Percentiles rank a stretch among this genome's conserved stretches.
Conservation (phyloP, 1,140 invertebrate species). For the Agrilus planipennis region DNA sequence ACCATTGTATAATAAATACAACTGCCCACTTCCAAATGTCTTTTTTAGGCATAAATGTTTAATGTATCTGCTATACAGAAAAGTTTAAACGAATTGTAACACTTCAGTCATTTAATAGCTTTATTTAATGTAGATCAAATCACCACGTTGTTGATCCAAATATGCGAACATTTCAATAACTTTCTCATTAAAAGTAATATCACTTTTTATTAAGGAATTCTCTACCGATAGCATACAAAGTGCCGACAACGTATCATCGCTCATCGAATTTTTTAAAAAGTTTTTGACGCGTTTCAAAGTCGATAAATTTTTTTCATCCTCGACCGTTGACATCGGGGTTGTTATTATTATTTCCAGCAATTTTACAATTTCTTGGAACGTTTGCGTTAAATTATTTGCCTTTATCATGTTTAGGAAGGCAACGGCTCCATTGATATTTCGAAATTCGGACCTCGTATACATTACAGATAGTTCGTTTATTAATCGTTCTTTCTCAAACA, state of each 20-base stretch:
- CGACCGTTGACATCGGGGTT: constrained; percentile 22
- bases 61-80: too few relatives aligned
- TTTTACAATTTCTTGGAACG: constrained; percentile 17
- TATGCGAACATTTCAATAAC: constrained; percentile 1
- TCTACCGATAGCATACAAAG: constrained; percentile 22
- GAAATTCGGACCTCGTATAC: constrained; percentile 13
- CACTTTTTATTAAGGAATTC: constrained; percentile 4
- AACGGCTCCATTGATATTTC: constrained; percentile 4
- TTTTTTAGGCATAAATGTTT: too few relatives aligned
- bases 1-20: too few relatives aligned
- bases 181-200: not conserved
- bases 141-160: not conserved
- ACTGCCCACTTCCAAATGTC: too few relatives aligned
- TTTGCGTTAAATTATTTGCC: constrained; percentile 13
- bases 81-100: too few relatives aligned
- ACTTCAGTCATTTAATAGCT: too few relatives aligned
- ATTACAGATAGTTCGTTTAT: constrained; percentile 12
- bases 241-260: constrained; percentile 19
- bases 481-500: constrained; percentile 9
- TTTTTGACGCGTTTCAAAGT: constrained; percentile 29
- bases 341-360: constrained; percentile 20
- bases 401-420: constrained; percentile 12
- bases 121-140: not conserved
- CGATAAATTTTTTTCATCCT: constrained; percentile 25
- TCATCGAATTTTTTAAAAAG: constrained; percentile 24